Evolutionary conservation across 2,888 invertebrate genomes (phyloP).

Genomic region (Nipponacmea schrenckii): DNA sequence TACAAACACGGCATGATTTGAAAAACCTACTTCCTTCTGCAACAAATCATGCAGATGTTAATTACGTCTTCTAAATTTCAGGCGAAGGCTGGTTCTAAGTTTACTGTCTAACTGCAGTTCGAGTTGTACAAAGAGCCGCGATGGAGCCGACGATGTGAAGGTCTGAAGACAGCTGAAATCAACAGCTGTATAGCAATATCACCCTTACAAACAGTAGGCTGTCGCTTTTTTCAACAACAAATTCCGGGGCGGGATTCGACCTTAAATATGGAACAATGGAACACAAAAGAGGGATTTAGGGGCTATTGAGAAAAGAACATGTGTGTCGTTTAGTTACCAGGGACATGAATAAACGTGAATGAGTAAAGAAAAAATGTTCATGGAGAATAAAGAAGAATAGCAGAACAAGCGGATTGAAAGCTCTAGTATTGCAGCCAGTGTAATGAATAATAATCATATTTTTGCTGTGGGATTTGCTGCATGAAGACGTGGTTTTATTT

Average conservation of each 20-base stretch:
- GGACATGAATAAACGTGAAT: background rate
- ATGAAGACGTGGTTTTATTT: too few relatives aligned
- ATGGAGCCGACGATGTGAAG: background rate
- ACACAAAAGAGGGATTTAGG: slow-evolving; percentile 2
- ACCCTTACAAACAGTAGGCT: slow-evolving; percentile 4
- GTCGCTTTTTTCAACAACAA: background rate
- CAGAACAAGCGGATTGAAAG: too few relatives aligned
- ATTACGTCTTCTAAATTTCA: background rate
- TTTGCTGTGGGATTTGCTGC: too few relatives aligned
- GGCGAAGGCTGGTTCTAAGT: background rate
- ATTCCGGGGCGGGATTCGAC: slow-evolving; percentile 9
- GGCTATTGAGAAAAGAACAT: slow-evolving; percentile 7
- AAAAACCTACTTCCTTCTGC: slow-evolving; percentile 3
- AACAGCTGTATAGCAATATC: slow-evolving; percentile 6
- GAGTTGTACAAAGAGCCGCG: background rate
- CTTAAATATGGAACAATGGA: background rate
- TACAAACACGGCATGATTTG: background rate
- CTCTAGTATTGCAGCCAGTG: too few relatives aligned
- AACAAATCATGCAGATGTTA: slow-evolving; percentile 6
- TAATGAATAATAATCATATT: too few relatives aligned
- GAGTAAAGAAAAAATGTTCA: too few relatives aligned
- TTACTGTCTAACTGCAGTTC: background rate
- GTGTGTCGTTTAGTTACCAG: slow-evolving; percentile 8
- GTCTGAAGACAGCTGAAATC: slow-evolving; percentile 2
- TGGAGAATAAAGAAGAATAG: too few relatives aligned